Percentiles rank a stretch among this genome's conserved stretches.
These are phyloP conservation scores for Neodontobutis hainanensis DNA, from an alignment of 2,113 vertebrate species.

Conservation along the genomic window DNA sequence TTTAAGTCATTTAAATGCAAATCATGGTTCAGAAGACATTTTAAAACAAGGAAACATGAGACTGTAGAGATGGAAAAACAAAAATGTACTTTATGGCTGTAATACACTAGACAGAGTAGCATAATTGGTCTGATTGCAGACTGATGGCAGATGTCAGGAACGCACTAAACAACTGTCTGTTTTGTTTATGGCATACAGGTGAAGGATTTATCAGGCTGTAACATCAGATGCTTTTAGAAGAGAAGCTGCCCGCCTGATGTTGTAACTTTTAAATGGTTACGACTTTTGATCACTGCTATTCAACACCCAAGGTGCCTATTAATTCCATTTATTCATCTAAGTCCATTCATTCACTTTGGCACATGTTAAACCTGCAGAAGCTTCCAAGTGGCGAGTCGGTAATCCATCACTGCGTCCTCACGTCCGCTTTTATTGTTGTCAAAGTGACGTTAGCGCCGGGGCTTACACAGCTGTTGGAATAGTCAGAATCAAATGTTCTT, in stretches of 20 bases:
- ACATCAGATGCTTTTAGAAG: neutral
- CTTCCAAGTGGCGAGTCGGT: neutral
- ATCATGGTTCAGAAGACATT: neutral
- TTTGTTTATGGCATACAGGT: constrained; percentile 16
- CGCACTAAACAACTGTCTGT: neutral
- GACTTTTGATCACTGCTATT: neutral
- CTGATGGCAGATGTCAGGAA: neutral
- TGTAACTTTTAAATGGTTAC: neutral
- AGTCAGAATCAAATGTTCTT: constrained; percentile 8
- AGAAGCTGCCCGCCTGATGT: neutral
- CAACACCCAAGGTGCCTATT: constrained; percentile 3
- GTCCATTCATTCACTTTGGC: constrained; percentile 1
- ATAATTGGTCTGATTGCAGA: constrained; percentile 8
- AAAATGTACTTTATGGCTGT: neutral
- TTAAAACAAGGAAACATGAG: neutral
- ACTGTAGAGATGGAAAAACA: neutral
- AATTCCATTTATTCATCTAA: neutral
- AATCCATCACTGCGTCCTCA: constrained; percentile 34
- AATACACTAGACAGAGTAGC: neutral
- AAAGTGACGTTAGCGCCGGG: constrained; percentile 10
- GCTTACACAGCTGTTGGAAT: neutral
- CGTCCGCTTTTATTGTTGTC: constrained; percentile 26
- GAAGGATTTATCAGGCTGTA: constrained; percentile 15
- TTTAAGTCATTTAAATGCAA: neutral
- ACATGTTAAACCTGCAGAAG: constrained; percentile 17